These are phyloP conservation scores for Oegoconia quadripuncta DNA, from an alignment of 2,888 invertebrate genomes.

Conservation along the genomic window DNA sequence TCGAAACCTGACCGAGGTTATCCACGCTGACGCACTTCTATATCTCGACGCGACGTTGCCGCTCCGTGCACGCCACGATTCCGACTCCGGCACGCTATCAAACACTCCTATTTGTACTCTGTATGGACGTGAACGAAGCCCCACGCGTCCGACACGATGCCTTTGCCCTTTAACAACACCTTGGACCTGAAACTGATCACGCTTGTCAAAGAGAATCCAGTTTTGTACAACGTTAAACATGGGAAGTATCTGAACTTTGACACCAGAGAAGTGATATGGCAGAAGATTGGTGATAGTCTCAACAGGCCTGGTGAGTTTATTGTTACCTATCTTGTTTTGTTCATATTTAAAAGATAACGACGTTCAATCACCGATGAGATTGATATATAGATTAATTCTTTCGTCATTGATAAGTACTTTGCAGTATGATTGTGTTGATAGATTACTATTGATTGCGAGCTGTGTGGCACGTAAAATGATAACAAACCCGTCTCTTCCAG, in stretches of 20 bases:
- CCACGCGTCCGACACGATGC: slow-evolving; percentile 35
- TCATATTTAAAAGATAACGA: no score
- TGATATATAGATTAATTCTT: no score
- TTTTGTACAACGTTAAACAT: slow-evolving; percentile 54
- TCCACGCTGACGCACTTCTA: no score
- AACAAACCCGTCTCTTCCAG: no score
- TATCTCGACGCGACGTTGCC: slow-evolving; percentile 3
- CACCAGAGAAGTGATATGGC: slow-evolving; percentile 60
- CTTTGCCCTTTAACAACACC: slow-evolving; percentile 51
- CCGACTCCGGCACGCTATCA: background rate
- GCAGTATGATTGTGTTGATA: no score
- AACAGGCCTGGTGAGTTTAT: slow-evolving; percentile 56
- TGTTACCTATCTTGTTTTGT: no score
- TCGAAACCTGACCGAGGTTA: no score
- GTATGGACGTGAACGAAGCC: background rate
- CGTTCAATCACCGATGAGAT: no score
- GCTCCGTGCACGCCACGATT: slow-evolving; percentile 3
- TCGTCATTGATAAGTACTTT: no score
- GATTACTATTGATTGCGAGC: no score
- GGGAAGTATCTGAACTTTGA: slow-evolving; percentile 55
- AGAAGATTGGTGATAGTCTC: slow-evolving; percentile 58
- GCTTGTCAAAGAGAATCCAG: slow-evolving; percentile 50
- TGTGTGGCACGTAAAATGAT: no score
- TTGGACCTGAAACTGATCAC: slow-evolving; percentile 52
- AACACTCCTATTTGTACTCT: background rate